A percentile compares a stretch with the other conserved stretches of the same genome.
Conservation (phyloP, 2,113 vertebrate species). For the Mystacornis crossleyi region DNA sequence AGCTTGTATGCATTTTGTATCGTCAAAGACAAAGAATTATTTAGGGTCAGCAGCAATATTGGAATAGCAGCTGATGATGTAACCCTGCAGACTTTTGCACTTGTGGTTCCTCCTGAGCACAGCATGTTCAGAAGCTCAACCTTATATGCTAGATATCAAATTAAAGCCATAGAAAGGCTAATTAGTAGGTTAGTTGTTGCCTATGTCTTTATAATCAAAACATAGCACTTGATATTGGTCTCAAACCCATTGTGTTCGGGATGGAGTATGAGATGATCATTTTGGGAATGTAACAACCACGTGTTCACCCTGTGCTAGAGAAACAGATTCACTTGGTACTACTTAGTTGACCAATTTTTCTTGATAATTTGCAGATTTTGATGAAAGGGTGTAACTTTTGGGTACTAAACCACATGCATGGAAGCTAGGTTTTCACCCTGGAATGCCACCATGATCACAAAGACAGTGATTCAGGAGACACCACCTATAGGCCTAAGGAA, state of each 20-base stretch:
- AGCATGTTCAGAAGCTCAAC: neutral
- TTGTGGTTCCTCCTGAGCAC: neutral
- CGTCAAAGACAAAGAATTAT: neutral
- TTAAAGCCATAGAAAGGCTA: neutral
- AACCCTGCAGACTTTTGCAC: neutral
- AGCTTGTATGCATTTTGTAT: neutral
- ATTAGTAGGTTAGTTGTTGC: neutral
- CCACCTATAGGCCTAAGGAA: neutral
- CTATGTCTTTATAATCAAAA: neutral
- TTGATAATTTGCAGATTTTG: neutral
- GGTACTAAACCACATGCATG: neutral
- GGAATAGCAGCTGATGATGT: neutral
- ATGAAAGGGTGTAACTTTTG: neutral
- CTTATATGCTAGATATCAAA: neutral
- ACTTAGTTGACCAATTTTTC: neutral
- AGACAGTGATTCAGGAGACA: neutral
- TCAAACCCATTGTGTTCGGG: neutral
- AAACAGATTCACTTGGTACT: neutral
- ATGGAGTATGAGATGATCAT: neutral
- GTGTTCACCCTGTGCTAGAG: neutral
- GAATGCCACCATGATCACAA: neutral
- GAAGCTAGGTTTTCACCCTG: fast-evolving
- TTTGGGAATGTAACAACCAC: neutral
- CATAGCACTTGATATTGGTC: neutral
- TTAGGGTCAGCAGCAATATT: neutral